Base-by-base conservation (phyloP, 2,113 vertebrate genomes). In the Sitta europaea region DNA sequence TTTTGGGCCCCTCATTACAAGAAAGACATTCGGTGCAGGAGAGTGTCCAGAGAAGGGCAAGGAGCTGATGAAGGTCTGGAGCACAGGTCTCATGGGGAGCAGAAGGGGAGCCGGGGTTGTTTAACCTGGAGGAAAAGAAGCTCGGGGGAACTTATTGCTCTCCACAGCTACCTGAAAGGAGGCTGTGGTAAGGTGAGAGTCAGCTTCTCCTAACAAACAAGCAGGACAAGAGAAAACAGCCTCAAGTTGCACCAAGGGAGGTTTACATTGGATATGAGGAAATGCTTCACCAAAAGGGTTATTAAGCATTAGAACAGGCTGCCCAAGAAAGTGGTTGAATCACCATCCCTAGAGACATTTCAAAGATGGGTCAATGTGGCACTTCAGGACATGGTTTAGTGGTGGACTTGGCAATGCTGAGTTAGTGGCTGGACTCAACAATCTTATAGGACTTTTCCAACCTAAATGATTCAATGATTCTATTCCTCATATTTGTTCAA, bases 61-160 rank as follows among this genome's bases (percentile, higher is more conserved):
- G 3, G 54, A 61, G 29, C 10, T 22, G 31, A 28, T 19, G 18
- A 83, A 68, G 25, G 8, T 42, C 15, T 42, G 55, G 14, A 33
- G 62, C 48, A 76, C 31, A 48, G 23, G 42, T 20, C 18, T 31
- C 4, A 20, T 15, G 8, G 15, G 12, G 1, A 90, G 31, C 7
- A 58, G 40, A 0, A 0, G 14, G 11, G 29, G 38, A 68, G 31
- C 10, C 18, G 12, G 8, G 11, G 5, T 23, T 33, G 12, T 67
- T 83, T 5, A 68, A 9, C 18, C 35, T 61, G 27, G 22, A 70
- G 27, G 13, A 83, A 74, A 28, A 35, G 48, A 62, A 40, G 31
- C 18, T 61, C 31, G 21, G 40, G 11, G 12, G 18, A 42, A 54
- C 6, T 33, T 23, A 28, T 0, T 36, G 18, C 35, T 62, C 35